Base-by-base conservation (phyloP, 2,113 vertebrate species). In the Origma solitaria region DNA sequence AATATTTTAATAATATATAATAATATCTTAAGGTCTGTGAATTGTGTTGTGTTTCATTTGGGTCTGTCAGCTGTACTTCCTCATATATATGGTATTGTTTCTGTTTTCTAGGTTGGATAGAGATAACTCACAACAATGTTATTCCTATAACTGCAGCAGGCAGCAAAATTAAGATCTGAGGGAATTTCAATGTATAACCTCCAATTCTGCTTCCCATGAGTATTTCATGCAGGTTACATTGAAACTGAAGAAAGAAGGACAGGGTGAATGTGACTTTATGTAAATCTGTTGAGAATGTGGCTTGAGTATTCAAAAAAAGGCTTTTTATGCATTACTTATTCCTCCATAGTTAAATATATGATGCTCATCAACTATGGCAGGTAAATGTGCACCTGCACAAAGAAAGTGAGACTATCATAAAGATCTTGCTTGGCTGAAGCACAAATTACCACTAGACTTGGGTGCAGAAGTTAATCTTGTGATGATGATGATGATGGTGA, bases 261-360 rank as follows among this genome's bases (percentile, higher is more conserved):
- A 77, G 51, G 16, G 14, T 86, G 92, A 91, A 93, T 88, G 76
- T 93, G 82, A 88, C 86, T 95, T 92, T 64, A 86, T 86, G 76
- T 68, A 84, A 88, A 93, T 93, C 69, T 90, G 51, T 76, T 90
- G 60, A 93, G 94, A 94, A 81, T n/a, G 62, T 33, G 19, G 21
- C 50, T 82, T 69, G 38, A 79, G 56, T 71, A 80, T 66, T 93
- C 85, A 81, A n/a, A 75, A 71, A 95, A 94, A 95, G 33, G 11
- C 28, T 71, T 95, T 96, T 92, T 38, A 88, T 86, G 37, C 38
- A 60, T 81, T 95, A 85, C 81, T 90, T 87, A 85, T 90, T 91
- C 35, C 47, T 83, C 47, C 38, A 33, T 49, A 51, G 30, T 90
- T 90, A 93, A 80, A 90, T 78, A 51, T 33, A 40, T 51, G 62